A percentile compares a stretch with the other conserved stretches of the same genome.
phyloP scores from a whole-genome alignment of 2,113 vertebrate species.

The Sporophila hypoxantha region DNA sequence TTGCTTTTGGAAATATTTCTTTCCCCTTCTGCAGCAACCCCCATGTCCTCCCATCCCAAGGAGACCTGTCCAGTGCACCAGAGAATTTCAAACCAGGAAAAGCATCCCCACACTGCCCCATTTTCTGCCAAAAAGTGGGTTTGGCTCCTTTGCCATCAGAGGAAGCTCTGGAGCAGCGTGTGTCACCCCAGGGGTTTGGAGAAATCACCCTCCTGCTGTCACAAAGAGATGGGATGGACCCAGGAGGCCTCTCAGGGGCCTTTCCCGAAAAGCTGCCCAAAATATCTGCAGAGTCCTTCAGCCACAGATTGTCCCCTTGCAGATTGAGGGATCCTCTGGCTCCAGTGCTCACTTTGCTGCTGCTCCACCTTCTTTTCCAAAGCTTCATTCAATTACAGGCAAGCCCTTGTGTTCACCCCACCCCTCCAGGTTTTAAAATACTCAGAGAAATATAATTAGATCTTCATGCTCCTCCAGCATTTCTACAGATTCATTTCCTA shows the following conservation, averaged over 20 bases:
- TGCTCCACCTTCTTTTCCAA: not conserved
- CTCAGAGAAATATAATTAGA: not conserved
- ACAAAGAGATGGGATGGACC: fast-evolving
- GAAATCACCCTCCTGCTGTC: not conserved
- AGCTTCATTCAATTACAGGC: not conserved
- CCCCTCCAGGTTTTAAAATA: not conserved
- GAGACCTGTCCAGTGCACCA: not conserved
- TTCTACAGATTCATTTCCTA: not conserved
- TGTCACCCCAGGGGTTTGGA: not conserved
- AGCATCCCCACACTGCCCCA: not conserved
- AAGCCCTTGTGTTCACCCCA: not conserved
- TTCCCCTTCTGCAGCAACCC: not conserved
- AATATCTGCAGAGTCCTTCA: not conserved
- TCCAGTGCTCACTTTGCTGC: fast-evolving
- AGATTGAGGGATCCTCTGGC: not conserved
- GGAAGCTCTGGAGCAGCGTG: not conserved
- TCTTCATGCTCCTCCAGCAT: not conserved
- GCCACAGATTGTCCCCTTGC: not conserved
- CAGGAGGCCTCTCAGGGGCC: not conserved
- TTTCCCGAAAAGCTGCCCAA: not conserved
- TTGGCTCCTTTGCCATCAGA: not conserved
- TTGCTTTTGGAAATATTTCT: not conserved
- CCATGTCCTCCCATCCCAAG: fast-evolving
- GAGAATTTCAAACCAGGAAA: not conserved
- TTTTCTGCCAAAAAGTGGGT: not conserved